Base-by-base conservation (phyloP, 2,888 invertebrate species). In the Zaprionus obscuricornis region DNA sequence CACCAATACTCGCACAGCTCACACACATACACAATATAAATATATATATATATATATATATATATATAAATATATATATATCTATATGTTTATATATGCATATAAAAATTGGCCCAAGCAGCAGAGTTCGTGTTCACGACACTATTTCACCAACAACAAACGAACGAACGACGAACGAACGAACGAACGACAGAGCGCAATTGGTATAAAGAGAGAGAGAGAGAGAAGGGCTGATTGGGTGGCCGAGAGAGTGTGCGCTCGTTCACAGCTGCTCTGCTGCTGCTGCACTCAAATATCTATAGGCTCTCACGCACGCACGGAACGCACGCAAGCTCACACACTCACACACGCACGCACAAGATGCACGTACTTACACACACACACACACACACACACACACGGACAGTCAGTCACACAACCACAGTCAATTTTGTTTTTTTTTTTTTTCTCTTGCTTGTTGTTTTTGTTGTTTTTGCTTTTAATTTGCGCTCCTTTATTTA, bases 201-300 rank as follows among this genome's bases (percentile, higher is more conserved):
- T n/a, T n/a, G n/a, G 24, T 18, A 10, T 3, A 20, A 3, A 22
- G 31, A 29, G 27, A 54, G 46, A 37, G 37, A 14, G 29, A 37
- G 20, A 26, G 24, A 27, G 17, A 27, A 40, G 20, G 18, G 68
- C 39, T 37, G 26, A 42, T 59, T 47, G 36, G n/a, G n/a, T n/a
- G n/a, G n/a, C n/a, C n/a, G n/a, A n/a, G n/a, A n/a, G n/a, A n/a
- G n/a, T n/a, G n/a, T n/a, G n/a, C n/a, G n/a, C n/a, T n/a, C n/a
- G 45, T 26, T 24, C 60, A 45, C 33, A 31, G 42, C 51, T 47
- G 36, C 33, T 47, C 42, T 43, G 36, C 10, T 33, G 37, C 27
- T 31, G 16, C 42, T 59, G 60, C 65, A 62, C 45, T 31, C 11
- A 39, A 45, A 26, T 46, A 36, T n/a, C n/a, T n/a, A n/a, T n/a